Percentiles rank a stretch among this genome's conserved stretches.
These are phyloP conservation scores for Teleogryllus oceanicus DNA, from an alignment of 2,888 invertebrate genomes.

Conservation along the genomic window DNA sequence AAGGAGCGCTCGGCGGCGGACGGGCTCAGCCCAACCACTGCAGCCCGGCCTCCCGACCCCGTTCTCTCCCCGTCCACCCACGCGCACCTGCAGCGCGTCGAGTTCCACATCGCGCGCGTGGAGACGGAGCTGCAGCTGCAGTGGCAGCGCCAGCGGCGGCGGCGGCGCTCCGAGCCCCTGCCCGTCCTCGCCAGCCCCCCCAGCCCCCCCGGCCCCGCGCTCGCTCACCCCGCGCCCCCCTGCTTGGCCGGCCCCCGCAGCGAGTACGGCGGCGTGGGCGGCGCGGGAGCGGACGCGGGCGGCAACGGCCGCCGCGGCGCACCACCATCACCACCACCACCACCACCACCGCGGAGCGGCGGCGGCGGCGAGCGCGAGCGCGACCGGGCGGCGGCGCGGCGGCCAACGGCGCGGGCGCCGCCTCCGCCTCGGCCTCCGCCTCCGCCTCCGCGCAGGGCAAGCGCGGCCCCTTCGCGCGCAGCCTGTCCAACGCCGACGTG, in stretches of 20 bases:
- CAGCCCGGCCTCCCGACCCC: neutral
- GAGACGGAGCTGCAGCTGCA: neutral
- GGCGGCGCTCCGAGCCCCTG: neutral
- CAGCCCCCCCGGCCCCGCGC: neutral
- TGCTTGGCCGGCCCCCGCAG: neutral
- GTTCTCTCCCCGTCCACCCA: neutral
- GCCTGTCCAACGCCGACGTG: constrained; percentile 76
- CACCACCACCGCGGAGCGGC: constrained; percentile 54
- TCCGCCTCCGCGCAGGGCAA: constrained; percentile 49
- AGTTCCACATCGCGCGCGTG: neutral
- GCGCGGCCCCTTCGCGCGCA: constrained; percentile 63
- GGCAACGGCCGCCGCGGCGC: neutral
- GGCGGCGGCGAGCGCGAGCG: constrained; percentile 38
- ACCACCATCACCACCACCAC: neutral
- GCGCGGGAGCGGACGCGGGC: neutral
- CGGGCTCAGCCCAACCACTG: neutral
- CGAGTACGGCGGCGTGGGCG: neutral
- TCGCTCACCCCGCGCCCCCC: neutral
- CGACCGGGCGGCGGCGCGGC: constrained; percentile 40
- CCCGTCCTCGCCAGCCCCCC: neutral
- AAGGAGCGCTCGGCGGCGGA: neutral
- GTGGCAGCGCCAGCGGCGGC: neutral
- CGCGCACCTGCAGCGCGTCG: neutral
- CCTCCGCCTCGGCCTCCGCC: constrained; percentile 28
- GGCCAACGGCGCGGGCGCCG: constrained; percentile 27